Conservation (phyloP, 2,888 invertebrate genomes). For the Spilarctia lutea region DNA sequence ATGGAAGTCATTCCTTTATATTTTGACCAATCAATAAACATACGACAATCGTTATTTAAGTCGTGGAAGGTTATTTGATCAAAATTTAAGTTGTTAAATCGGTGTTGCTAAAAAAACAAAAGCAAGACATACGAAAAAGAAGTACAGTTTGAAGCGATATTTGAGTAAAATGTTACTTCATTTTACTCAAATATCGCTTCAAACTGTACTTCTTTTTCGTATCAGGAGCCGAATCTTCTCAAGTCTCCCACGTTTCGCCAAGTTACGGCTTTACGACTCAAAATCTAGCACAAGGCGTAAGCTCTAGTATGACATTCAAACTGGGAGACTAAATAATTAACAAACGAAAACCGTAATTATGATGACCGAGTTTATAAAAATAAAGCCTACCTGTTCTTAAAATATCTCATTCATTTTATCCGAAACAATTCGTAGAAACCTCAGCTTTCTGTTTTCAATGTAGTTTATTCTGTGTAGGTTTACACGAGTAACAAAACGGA, state of each 20-base stretch:
- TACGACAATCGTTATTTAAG: background rate
- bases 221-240: background rate
- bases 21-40: background rate
- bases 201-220: background rate
- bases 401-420: background rate
- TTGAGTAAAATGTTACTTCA: background rate
- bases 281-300: background rate
- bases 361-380: background rate
- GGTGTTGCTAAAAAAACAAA: too few relatives aligned
- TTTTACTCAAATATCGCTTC: background rate
- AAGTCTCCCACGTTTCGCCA: background rate
- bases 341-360: background rate
- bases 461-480: background rate
- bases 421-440: background rate
- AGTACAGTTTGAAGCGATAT: background rate
- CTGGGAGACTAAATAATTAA: background rate
- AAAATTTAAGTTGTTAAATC: background rate
- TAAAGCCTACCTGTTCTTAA: background rate
- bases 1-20: conserved; percentile 18
- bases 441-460: background rate
- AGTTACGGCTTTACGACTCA: too few relatives aligned
- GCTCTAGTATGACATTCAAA: background rate
- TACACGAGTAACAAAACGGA: conserved; percentile 21
- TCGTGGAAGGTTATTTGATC: background rate
- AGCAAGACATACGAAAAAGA: too few relatives aligned